Base-by-base conservation (phyloP, 2,888 invertebrate species). In the Agrotis segetum region DNA sequence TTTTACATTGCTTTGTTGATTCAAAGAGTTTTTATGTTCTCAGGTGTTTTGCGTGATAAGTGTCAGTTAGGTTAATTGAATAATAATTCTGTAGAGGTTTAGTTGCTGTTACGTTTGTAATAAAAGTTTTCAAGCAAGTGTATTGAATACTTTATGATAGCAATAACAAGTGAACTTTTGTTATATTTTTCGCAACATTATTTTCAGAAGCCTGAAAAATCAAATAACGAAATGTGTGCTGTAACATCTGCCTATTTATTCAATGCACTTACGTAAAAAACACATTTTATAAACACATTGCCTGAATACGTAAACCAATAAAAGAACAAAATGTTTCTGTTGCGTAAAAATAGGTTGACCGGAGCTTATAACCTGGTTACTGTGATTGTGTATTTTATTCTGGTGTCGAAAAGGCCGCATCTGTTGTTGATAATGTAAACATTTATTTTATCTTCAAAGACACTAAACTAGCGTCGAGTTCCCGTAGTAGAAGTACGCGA, bases 351-450 rank as follows among this genome's bases (percentile, higher is more conserved):
- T 74, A 77, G 65, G 58, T 71, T 70, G 71, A 75, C 60, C 50
- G 59, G 52, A 70, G 53, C 21, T 40, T 56, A 49, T 72, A 84
- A 74, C 75, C 77, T 66, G 53, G 61, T 77, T 84, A 69, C 66
- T 67, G 63, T 59, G 63, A 64, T 75, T 74, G 71, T 68, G 58
- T 74, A 70, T 74, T 77, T 85, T 69, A 73, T 81, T 77, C 66
- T 50, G 64, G 63, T 71, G 53, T 69, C 47, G 70, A 76, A 81
- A 79, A 78, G 56, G 53, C 84, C 71, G 62, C 80, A 78, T 79
- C 74, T 86, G 83, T 46, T 77, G 46, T 58, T 59, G 73, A 61
- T 76, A 58, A 76, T 50, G 46, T 74, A 77, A 85, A 83, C 62
- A 74, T 75, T 77, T 72, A 56, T 78, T 73, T 52, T 58, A 74